Evolutionary conservation across 2,797 vertebrate species (phyloP), one percentile per base, ranked within the genome.

Genomic region (Anguilla obscura): DNA sequence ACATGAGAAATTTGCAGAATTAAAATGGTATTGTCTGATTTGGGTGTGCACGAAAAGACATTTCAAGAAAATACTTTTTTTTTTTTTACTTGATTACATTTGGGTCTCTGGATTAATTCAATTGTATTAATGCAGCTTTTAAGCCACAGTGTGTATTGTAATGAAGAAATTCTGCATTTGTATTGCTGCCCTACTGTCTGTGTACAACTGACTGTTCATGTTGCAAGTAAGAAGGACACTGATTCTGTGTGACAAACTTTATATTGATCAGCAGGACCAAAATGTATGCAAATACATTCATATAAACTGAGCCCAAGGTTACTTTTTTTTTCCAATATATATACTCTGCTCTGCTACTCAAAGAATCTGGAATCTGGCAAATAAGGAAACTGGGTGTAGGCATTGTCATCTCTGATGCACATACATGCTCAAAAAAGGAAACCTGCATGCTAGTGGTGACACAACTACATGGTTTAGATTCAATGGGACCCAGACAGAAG

Each of bases 361-460:
- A 45, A 86, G 54, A 85, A 58, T 58, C 33, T 50, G 74, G 40
- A 45, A 45, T 45, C 40, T 45, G 40, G 40, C 54, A 50, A 45
- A 33, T 50, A 18, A 63, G 27, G 48, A 60, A 40, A 40, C 36
- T 45, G 79, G 21, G 58, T 27, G 24, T 50, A 71, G 85, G 14
- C 82, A 12, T 24, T 69, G 30, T 69, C 60, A 71, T 60, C 21
- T 50, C 45, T 86, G 50, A 86, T 76, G n/a, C 14, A 21, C 24
- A 86, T 52, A 74, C 86, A 76, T 74, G 21, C 16, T 33, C 9
- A 14, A 36, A 69, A 86, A 76, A 86, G 50, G 36, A 27, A 54
- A 27, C 86, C 69, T 52, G 85, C 24, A 33, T 66, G 60, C 48
- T 24, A 33, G 66, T 76, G 24, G 69, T 86, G 69, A 86, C 63